Percentiles rank a stretch among this genome's conserved stretches.
Evolutionary conservation across 53 echinoderm and acorn worm genomes (phyloP).

Genomic region (Henricia sp.): DNA sequence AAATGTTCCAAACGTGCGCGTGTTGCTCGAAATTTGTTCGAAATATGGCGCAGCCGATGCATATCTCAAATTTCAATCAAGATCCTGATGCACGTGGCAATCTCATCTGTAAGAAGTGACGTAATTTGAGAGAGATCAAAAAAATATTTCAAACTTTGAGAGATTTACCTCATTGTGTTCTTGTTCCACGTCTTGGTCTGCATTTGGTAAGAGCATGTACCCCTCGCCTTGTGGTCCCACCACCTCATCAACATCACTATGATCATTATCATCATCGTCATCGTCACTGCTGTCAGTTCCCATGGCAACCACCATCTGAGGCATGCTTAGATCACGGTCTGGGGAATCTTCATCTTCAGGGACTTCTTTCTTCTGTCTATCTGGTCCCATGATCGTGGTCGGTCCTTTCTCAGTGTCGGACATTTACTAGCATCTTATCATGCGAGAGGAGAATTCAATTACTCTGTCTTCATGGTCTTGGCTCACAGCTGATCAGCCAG

Average conservation of each 20-base stretch:
- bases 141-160: too few species aligned
- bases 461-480: background rate
- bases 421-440: slow-evolving; percentile 17
- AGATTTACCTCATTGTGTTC: slow-evolving; percentile 23
- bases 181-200: slow-evolving; percentile 14
- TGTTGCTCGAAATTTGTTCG: too few species aligned
- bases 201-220: slow-evolving; percentile 42
- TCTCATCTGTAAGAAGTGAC: too few species aligned
- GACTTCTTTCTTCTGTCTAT: slow-evolving; percentile 23
- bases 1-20: too few species aligned
- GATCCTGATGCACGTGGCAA: too few species aligned
- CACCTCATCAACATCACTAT: background rate
- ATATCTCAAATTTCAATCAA: too few species aligned
- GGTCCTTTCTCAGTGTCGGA: slow-evolving; percentile 2
- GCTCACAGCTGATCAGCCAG: too few species aligned
- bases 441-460: background rate
- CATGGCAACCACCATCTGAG: slow-evolving; percentile 53
- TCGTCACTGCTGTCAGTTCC: slow-evolving; percentile 36
- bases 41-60: too few species aligned
- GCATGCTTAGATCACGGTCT: slow-evolving; percentile 24
- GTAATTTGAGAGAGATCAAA: too few species aligned
- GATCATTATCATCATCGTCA: slow-evolving; percentile 12
- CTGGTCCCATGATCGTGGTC: slow-evolving; percentile 33
- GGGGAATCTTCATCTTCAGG: slow-evolving; percentile 1
- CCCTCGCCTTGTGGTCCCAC: slow-evolving; percentile 39